These are phyloP conservation scores for Rhinophrynus dorsalis DNA, from an alignment of 2,797 vertebrate genomes.

Conservation along the genomic window DNA sequence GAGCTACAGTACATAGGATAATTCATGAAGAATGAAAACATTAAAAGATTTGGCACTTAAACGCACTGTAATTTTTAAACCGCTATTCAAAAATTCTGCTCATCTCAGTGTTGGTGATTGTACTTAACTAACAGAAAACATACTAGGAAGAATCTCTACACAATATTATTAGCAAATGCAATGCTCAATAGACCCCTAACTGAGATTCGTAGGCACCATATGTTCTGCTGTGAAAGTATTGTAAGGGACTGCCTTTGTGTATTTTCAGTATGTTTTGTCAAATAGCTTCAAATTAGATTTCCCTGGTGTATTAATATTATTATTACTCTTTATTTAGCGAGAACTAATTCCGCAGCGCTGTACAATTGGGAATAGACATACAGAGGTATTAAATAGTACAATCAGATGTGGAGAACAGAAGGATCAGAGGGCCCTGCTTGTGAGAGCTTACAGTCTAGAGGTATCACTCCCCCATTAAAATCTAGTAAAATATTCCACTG, in stretches of 20 bases:
- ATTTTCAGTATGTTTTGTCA: not conserved
- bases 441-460: too few species aligned
- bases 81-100: not conserved
- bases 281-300: not conserved
- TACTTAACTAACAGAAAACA: conserved; percentile 17
- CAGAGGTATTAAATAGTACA: too few species aligned
- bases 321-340: not conserved
- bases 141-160: not conserved
- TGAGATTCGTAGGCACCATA: not conserved
- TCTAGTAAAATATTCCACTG: not conserved
- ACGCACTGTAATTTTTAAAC: not conserved
- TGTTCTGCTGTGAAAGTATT: not conserved
- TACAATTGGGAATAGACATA: too few species aligned
- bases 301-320: not conserved
- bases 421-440: too few species aligned
- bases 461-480: too few species aligned
- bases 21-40: not conserved
- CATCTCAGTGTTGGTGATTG: not conserved
- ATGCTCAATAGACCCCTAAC: not conserved
- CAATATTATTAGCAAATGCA: not conserved
- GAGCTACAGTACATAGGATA: not conserved
- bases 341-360: too few species aligned
- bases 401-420: too few species aligned
- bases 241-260: not conserved
- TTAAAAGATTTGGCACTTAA: not conserved